A percentile compares a stretch with the other conserved stretches of the same genome.
These are phyloP conservation scores for Perodicticus potto DNA, from an alignment of 2,797 vertebrate genomes.

Conservation along the genomic window DNA sequence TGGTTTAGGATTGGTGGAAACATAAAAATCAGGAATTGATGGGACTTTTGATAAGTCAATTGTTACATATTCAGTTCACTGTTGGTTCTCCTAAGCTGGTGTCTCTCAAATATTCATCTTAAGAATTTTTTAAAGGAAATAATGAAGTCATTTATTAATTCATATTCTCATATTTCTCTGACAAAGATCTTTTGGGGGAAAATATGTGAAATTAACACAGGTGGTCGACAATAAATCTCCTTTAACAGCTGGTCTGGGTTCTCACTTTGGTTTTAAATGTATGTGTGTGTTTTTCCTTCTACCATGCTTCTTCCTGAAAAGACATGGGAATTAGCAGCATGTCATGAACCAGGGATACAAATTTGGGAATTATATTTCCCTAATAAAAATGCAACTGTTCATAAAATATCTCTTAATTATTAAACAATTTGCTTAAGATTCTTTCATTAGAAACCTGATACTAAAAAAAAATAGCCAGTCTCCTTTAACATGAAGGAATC, in stretches of 20 bases:
- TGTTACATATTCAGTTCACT: background rate
- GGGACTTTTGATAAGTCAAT: background rate
- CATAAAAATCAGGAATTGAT: background rate
- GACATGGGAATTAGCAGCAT: background rate
- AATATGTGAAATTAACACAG: background rate
- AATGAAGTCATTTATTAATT: background rate
- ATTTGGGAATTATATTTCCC: background rate
- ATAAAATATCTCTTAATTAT: background rate
- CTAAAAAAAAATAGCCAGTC: background rate
- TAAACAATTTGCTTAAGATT: background rate
- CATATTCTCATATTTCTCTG: background rate
- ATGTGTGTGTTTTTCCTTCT: background rate
- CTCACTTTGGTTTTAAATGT: background rate
- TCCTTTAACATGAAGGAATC: background rate
- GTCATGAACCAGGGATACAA: background rate
- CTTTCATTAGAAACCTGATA: background rate
- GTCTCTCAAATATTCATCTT: background rate
- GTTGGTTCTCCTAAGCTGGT: background rate
- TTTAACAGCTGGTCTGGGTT: background rate
- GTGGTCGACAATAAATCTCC: background rate
- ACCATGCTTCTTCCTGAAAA: background rate
- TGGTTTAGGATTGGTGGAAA: background rate
- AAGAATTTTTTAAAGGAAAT: background rate
- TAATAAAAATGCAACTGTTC: background rate
- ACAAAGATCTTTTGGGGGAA: background rate